Evolutionary conservation across 2,797 vertebrate species (phyloP).

Genomic region (Xiphophorus birchmanni): DNA sequence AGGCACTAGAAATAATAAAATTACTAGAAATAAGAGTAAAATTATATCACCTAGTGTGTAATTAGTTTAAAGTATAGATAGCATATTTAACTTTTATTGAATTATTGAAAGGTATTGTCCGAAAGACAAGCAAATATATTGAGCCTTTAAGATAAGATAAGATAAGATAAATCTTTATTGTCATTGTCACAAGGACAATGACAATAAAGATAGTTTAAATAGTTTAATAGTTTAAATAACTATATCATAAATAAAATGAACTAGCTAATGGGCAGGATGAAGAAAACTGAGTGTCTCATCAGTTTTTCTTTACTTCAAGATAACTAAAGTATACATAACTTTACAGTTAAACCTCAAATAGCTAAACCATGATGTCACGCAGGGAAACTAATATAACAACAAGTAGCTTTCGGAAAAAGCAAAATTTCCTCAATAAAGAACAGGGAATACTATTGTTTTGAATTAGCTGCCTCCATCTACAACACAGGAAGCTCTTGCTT

Average conservation of each 20-base stretch:
- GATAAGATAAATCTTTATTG: no score
- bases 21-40: not conserved
- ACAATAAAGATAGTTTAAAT: no score
- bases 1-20: not conserved
- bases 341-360: not conserved
- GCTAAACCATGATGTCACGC: not conserved
- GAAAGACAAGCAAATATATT: not conserved
- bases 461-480: conserved; percentile 14
- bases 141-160: not conserved
- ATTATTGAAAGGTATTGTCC: not conserved
- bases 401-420: not conserved
- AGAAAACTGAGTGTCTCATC: not conserved
- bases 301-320: not conserved
- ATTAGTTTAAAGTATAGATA: not conserved
- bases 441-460: conserved; percentile 1
- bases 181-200: no score
- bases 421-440: not conserved
- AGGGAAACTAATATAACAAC: not conserved
- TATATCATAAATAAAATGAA: not conserved
- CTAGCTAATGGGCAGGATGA: not conserved
- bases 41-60: not conserved
- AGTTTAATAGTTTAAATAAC: not conserved
- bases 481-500: conserved; percentile 23
- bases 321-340: not conserved
- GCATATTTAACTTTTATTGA: not conserved